Base-by-base conservation (phyloP, 1,140 invertebrate genomes). In the Triops cancriformis region DNA sequence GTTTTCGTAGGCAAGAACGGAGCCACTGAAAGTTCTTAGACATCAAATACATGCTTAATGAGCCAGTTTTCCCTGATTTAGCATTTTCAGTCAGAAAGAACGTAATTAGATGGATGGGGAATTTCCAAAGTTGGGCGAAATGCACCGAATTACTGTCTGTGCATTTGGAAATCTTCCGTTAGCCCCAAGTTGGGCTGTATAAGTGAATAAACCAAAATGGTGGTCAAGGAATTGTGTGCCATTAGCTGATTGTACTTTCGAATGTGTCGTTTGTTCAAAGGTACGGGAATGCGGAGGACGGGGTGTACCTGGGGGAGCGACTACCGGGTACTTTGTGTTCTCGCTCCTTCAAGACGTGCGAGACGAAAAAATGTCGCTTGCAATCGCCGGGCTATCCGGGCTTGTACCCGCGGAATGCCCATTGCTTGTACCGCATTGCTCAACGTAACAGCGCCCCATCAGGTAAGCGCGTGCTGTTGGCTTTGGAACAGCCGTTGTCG, bases 281-380 rank as follows among this genome's bases (percentile, higher is more conserved):
- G 41, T 78, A 78, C 45, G 77, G 77, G 18, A 11, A 4, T 26
- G 41, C 23, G 26, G 11, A 23, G 31, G 73, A 14, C 14, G 28
- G 26, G 6, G 23, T 43, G 23, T 45, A 76, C 88, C 86, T 91
- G 42, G 91, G 91, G 10, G 93, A 95, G 83, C 88, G 94, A 81
- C 94, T 95, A 82, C 89, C 91, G 18, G 93, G 93, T 78, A 94
- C 94, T 74, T 94, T 94, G 86, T 96, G 94, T 86, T 94, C 93
- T 26, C 87, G 93, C 79, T 93, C 94, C 84, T 94, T 93, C 86
- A 93, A 91, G 85, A 91, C 94, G 84, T 96, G 94, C 84, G 92
- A 95, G 86, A 90, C 89, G 83, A 93, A 92, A 85, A 88, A 90
- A 75, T 96, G 94, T 85, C 89, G 92, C 37, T 89, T 94, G 43